A percentile compares a stretch with the other conserved stretches of the same genome.
phyloP scores from a whole-genome alignment of 2,113 vertebrate genomes.

The Myotis lucifugus region DNA sequence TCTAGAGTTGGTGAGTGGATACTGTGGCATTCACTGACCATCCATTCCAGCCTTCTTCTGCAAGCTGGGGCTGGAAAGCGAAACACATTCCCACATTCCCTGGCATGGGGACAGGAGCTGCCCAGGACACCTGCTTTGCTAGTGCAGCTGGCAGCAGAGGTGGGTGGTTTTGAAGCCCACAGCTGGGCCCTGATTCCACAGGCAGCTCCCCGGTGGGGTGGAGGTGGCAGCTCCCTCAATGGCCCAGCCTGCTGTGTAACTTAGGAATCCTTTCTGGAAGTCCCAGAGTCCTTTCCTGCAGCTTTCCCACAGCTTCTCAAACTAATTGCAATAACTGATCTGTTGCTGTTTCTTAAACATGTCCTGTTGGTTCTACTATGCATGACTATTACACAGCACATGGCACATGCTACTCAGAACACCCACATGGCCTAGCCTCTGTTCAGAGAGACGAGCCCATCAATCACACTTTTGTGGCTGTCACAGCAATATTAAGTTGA shows the following conservation, averaged over 20 bases:
- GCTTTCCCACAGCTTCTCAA: not conserved
- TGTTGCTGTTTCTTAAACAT: not conserved
- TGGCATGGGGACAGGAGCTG: not conserved
- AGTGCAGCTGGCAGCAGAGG: not conserved
- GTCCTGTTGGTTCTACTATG: not conserved
- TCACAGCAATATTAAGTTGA: not conserved
- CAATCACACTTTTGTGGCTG: too few relatives aligned
- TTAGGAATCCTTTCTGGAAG: not conserved
- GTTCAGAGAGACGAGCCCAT: not conserved
- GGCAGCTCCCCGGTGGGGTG: not conserved
- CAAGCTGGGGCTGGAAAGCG: not conserved
- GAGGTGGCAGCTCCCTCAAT: not conserved
- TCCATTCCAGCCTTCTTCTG: not conserved
- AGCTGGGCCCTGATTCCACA: not conserved
- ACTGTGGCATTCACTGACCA: accelerated
- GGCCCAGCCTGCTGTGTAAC: not conserved
- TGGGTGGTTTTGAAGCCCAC: not conserved
- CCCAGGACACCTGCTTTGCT: not conserved
- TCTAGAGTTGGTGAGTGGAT: not conserved
- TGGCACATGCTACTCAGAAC: not conserved
- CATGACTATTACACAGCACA: not conserved
- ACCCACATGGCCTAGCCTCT: not conserved
- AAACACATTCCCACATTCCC: not conserved
- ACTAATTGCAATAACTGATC: not conserved
- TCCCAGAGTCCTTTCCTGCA: not conserved